Evolutionary conservation across 2,888 invertebrate species (phyloP).

Genomic region (Rapana venosa): DNA sequence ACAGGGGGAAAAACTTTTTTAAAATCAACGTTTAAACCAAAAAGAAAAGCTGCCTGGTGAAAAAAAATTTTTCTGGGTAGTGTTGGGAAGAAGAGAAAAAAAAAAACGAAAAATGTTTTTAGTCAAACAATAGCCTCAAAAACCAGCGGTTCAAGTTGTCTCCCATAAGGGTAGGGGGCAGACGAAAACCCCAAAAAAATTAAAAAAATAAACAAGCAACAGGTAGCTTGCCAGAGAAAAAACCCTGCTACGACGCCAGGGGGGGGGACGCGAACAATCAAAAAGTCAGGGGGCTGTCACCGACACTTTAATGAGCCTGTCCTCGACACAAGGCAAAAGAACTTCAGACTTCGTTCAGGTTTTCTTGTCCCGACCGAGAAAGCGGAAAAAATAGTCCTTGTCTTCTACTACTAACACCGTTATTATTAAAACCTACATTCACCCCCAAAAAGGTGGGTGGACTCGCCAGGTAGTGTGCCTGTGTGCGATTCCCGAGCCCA

Average conservation of each 20-base stretch:
- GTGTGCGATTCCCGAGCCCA: constrained; percentile 4
- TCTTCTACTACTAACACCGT: background rate
- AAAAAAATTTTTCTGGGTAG: too few relatives aligned
- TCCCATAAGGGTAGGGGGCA: background rate
- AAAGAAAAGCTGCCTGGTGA: too few relatives aligned
- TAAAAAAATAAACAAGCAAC: background rate
- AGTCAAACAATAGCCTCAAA: background rate
- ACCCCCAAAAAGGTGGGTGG: background rate
- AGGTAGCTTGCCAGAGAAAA: constrained; percentile 10
- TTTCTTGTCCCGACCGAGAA: background rate
- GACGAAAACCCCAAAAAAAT: background rate
- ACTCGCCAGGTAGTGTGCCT: background rate
- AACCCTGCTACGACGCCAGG: background rate
- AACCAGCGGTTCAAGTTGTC: background rate
- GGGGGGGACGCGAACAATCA: background rate
- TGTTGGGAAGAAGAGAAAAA: too few relatives aligned
- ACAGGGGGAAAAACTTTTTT: too few relatives aligned
- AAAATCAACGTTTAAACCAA: too few relatives aligned
- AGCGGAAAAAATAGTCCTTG: background rate
- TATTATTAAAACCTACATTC: background rate
- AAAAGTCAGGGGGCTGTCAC: background rate
- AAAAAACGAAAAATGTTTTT: too few relatives aligned
- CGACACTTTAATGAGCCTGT: background rate
- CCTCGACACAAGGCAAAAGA: background rate
- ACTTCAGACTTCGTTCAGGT: too few relatives aligned